These are phyloP conservation scores for Aphelinus atriplicis DNA, from an alignment of 1,140 invertebrate species.

Conservation along the genomic window DNA sequence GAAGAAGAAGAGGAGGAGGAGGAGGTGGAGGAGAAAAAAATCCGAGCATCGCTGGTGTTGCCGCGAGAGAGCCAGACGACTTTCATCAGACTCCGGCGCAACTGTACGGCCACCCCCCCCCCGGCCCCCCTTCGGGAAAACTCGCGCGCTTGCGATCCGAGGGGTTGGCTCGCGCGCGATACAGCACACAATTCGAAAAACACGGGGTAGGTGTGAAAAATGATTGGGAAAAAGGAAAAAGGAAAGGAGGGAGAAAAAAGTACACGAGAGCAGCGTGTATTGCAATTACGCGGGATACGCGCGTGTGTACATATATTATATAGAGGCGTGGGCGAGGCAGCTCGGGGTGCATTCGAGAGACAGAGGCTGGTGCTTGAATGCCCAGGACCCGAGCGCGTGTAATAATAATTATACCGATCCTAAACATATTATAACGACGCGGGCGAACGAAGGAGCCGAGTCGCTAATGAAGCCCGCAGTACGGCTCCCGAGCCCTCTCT, in stretches of 20 bases:
- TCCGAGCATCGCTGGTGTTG: not conserved
- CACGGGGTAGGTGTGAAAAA: constrained; percentile 10
- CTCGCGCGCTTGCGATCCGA: not conserved
- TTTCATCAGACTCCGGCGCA: constrained; percentile 1
- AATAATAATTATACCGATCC: constrained; percentile 28
- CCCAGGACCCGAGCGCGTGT: too few relatives aligned
- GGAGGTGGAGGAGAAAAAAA: not conserved
- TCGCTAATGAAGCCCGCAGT: too few relatives aligned
- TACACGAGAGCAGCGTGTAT: not conserved
- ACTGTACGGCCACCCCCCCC: not conserved
- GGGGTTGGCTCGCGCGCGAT: not conserved
- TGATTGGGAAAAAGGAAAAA: not conserved
- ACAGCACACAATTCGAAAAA: not conserved
- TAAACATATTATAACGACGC: constrained; percentile 20
- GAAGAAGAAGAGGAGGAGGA: not conserved
- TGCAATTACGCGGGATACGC: constrained; percentile 15
- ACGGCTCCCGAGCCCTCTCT: too few relatives aligned
- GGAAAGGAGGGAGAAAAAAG: too few relatives aligned
- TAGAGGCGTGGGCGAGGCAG: too few relatives aligned
- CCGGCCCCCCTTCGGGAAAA: not conserved
- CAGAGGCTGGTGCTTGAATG: not conserved
- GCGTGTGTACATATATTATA: too few relatives aligned
- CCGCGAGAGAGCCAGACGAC: constrained; percentile 1
- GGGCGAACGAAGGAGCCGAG: not conserved
- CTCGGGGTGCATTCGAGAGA: too few relatives aligned